Evolutionary conservation across 2,888 invertebrate genomes (phyloP).

Genomic region (Dolomedes plantarius): DNA sequence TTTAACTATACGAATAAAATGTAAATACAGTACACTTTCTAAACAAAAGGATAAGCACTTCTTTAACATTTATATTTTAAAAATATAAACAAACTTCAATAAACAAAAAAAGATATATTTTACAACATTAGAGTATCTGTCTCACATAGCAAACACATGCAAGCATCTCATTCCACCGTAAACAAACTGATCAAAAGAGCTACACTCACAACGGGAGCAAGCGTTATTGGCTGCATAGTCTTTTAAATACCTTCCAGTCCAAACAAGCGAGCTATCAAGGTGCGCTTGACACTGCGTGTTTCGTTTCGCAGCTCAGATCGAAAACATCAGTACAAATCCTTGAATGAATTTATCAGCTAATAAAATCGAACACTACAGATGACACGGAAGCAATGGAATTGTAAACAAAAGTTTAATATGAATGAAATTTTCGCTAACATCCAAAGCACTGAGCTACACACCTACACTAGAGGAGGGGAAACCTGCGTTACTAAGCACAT

Average conservation of each 20-base stretch:
- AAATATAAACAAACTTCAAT: neutral
- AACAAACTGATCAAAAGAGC: neutral
- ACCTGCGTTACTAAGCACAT: conserved; percentile 70
- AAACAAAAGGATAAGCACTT: neutral
- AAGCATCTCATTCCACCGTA: neutral
- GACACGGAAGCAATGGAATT: conserved; percentile 15
- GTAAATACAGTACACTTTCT: too few relatives aligned
- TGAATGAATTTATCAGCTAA: neutral
- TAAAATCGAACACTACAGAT: neutral
- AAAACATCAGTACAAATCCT: neutral
- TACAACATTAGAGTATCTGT: neutral
- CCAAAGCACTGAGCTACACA: conserved; percentile 27
- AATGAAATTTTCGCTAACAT: conserved; percentile 24
- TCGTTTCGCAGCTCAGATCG: neutral
- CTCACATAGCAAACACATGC: neutral
- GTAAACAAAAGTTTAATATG: conserved; percentile 54
- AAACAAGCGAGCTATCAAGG: conserved; percentile 6
- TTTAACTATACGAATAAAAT: too few relatives aligned
- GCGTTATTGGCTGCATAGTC: conserved; percentile 11
- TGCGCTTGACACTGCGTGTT: neutral
- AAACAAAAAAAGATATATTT: neutral
- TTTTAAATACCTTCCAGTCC: conserved; percentile 4
- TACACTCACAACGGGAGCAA: conserved; percentile 10
- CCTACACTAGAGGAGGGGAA: conserved; percentile 59
- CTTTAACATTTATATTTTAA: neutral